These are phyloP conservation scores for Acromyrmex echinatior DNA, from an alignment of 1,140 invertebrate genomes.

Conservation along the genomic window DNA sequence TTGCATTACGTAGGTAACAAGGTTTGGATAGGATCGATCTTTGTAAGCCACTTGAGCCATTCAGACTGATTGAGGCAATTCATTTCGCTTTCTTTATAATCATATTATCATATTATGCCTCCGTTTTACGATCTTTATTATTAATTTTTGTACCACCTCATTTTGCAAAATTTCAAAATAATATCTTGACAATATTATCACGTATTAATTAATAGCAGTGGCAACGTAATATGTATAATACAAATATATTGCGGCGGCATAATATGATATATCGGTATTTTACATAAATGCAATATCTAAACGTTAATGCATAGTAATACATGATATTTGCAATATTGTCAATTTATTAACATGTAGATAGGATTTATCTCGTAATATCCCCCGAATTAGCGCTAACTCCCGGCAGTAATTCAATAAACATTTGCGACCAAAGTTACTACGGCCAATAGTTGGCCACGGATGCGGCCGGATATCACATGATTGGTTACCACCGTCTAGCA, in stretches of 20 bases:
- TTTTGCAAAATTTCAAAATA: background rate
- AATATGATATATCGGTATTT: conserved; percentile 42
- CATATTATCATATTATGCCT: background rate
- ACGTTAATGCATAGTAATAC: conserved; percentile 57
- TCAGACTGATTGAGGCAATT: background rate
- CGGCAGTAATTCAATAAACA: conserved; percentile 59
- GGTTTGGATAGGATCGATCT: conserved; percentile 60
- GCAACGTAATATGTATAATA: background rate
- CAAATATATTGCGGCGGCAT: conserved; percentile 28
- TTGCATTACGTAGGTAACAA: conserved; percentile 66
- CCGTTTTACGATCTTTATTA: background rate
- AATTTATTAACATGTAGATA: conserved; percentile 62
- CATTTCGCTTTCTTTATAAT: background rate
- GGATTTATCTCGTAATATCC: conserved; percentile 56
- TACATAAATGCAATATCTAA: conserved; percentile 60
- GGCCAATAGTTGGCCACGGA: conserved; percentile 44
- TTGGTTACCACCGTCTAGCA: conserved; percentile 57
- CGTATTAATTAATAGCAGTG: conserved; percentile 9
- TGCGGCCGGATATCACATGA: conserved; percentile 62
- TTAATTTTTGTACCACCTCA: background rate
- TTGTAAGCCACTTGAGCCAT: conserved; percentile 32
- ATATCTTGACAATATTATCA: background rate
- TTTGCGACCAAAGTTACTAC: conserved; percentile 45
- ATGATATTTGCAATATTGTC: conserved; percentile 59
- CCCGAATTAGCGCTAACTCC: conserved; percentile 58